Evolutionary conservation across 2,797 vertebrate genomes (phyloP), one percentile per base, ranked within the genome.

Genomic region (Mormyrops boulengeri): DNA sequence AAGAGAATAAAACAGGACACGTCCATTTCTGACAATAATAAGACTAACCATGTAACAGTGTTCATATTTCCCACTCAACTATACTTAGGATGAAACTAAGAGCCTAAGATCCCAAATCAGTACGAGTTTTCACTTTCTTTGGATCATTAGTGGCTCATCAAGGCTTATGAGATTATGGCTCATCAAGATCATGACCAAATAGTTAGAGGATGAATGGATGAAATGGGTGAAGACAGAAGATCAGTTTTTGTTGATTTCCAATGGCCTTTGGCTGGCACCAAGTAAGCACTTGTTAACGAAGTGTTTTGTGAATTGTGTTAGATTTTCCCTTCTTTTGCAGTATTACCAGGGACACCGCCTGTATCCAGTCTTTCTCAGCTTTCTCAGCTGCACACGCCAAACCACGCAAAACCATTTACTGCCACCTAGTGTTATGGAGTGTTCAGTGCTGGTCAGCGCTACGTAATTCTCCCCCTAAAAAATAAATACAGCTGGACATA

Each of bases 391-490:
- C 41, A 82, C 38, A 44, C 44, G 73, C 22, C n/a, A 62, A 62
- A 62, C 60, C n/a, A 62, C 2, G 22, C 73, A 82, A 47, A 82
- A 82, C 41, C 19, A n/a, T 82, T 9, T 82, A 47, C 41, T 82
- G 77, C 77, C 77, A 82, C 77, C 77, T 82, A 82, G 77, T 82
- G 77, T 47, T n/a, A 38, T 82, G 77, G 41, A 47, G n/a, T 44
- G 73, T 44, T n/a, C 14, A 80, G n/a, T 80, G 41, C 2, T n/a
- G 17, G 77, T 44, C 77, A 82, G 19, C 1, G 1, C 38, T 82
- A 9, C 0, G 17, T 82, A 82, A 80, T 82, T 82, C 77, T 82
- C 77, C 77, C 66, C 66, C 14, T n/a, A 26, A 69, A 69, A 69
- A 69, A 69, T 4, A 34, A 80, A 80, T 80, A 44, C 38, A 44